Percentiles rank a stretch among this genome's conserved stretches.
Conservation (phyloP, 2,888 invertebrate species). For the Adineta ricciae region DNA sequence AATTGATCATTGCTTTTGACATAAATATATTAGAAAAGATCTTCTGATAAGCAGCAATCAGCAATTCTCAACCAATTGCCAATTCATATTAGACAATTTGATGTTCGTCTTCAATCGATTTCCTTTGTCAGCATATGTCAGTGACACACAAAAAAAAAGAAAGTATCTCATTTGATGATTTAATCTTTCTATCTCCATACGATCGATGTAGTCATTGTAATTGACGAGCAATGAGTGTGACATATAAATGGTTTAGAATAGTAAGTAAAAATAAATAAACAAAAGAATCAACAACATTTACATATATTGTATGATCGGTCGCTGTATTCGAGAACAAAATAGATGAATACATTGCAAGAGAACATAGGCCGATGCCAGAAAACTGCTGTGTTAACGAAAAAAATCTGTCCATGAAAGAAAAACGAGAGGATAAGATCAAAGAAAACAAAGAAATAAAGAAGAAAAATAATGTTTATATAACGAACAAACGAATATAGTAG, state of each 20-base stretch:
- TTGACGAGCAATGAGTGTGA: background rate
- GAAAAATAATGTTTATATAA: constrained; percentile 5
- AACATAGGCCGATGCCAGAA: background rate
- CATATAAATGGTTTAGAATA: background rate
- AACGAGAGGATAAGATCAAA: background rate
- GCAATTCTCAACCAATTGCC: background rate
- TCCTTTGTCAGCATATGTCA: background rate
- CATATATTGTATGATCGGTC: background rate
- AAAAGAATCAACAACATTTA: background rate
- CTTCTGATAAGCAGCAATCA: background rate
- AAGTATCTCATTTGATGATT: background rate
- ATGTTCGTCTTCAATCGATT: background rate
- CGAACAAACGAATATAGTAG: background rate
- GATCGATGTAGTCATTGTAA: background rate
- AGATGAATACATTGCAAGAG: background rate
- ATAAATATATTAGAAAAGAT: background rate
- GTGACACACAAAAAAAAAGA: background rate
- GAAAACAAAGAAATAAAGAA: background rate
- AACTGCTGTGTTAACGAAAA: background rate
- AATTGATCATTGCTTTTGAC: background rate
- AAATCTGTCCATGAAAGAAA: background rate
- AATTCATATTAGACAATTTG: background rate
- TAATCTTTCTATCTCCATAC: background rate
- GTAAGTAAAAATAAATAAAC: background rate
- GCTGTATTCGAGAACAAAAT: background rate